Percentiles rank a stretch among this genome's conserved stretches.
Conservation (phyloP, 2,113 vertebrate species). For the Hucho hucho region DNA sequence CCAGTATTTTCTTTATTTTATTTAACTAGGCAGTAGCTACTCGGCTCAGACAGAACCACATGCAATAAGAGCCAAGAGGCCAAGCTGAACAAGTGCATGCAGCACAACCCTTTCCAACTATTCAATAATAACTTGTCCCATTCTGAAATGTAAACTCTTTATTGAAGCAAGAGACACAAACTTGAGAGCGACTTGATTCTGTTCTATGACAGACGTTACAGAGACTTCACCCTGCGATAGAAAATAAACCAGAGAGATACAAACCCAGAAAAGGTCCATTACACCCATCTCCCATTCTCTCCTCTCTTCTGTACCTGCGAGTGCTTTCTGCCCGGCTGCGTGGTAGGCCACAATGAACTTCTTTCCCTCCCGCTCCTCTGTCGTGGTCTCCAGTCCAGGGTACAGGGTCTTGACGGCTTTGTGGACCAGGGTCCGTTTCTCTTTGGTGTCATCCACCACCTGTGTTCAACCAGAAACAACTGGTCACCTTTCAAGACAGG, state of each 20-base stretch:
- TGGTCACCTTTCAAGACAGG: too few species aligned
- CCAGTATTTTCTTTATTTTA: background rate
- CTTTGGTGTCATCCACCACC: conserved; percentile 91
- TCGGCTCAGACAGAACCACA: conserved; percentile 16
- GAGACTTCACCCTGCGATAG: background rate
- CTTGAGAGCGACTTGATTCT: too few species aligned
- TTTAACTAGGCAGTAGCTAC: background rate
- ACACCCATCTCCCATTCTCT: background rate
- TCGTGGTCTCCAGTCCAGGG: conserved; percentile 96
- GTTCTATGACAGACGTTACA: too few species aligned
- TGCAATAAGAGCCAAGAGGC: conserved; percentile 33
- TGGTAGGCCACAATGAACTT: conserved; percentile 95
- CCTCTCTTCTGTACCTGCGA: conserved; percentile 80
- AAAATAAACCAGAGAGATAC: background rate
- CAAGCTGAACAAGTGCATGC: conserved; percentile 19
- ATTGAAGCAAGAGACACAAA: too few species aligned
- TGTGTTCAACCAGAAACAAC: conserved; percentile 41
- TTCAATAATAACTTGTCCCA: background rate
- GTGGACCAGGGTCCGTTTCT: conserved; percentile 92
- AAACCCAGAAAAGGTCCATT: too few species aligned
- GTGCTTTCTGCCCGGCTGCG: conserved; percentile 87
- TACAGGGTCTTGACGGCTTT: conserved; percentile 91
- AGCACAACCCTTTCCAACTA: conserved; percentile 14
- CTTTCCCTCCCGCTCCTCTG: conserved; percentile 88
- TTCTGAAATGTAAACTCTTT: too few species aligned